These are phyloP conservation scores for Hypselothyrea guttata DNA, from an alignment of 2,888 invertebrate genomes.

Conservation along the genomic window DNA sequence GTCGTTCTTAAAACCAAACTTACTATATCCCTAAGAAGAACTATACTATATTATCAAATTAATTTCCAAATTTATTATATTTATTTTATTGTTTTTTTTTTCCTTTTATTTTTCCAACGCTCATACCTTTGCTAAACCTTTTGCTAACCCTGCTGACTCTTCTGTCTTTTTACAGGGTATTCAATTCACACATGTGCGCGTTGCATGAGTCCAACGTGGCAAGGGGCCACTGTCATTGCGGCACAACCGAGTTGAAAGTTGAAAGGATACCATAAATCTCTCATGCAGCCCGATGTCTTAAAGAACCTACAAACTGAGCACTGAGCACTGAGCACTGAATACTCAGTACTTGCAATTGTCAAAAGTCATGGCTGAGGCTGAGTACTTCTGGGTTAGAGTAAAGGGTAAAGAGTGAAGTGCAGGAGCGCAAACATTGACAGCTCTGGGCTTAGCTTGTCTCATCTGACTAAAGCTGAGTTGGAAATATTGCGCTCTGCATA, in stretches of 20 bases:
- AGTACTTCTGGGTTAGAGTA: neutral
- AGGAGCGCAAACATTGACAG: constrained; percentile 30
- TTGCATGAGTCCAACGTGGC: constrained; percentile 58
- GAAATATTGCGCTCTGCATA: neutral
- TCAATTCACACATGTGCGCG: constrained; percentile 36
- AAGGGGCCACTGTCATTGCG: constrained; percentile 34
- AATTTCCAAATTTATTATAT: no score
- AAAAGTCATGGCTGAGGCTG: no score
- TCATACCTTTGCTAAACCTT: no score
- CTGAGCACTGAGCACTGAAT: no score
- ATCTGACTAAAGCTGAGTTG: constrained; percentile 28
- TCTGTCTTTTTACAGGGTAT: neutral
- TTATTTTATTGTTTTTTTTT: no score
- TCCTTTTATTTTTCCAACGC: no score
- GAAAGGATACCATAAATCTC: constrained; percentile 79
- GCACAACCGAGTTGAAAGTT: constrained; percentile 77
- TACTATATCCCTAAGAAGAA: no score
- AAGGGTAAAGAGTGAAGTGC: no score
- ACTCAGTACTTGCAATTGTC: constrained; percentile 15
- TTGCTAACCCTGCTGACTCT: no score
- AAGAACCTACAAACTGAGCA: constrained; percentile 1
- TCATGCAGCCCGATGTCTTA: constrained; percentile 48
- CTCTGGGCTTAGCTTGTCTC: constrained; percentile 45
- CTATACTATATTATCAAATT: no score
- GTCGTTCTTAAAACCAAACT: no score